A percentile compares a stretch with the other conserved stretches of the same genome.
phyloP scores from a whole-genome alignment of 2,113 vertebrate genomes.

The Neodontobutis hainanensis region DNA sequence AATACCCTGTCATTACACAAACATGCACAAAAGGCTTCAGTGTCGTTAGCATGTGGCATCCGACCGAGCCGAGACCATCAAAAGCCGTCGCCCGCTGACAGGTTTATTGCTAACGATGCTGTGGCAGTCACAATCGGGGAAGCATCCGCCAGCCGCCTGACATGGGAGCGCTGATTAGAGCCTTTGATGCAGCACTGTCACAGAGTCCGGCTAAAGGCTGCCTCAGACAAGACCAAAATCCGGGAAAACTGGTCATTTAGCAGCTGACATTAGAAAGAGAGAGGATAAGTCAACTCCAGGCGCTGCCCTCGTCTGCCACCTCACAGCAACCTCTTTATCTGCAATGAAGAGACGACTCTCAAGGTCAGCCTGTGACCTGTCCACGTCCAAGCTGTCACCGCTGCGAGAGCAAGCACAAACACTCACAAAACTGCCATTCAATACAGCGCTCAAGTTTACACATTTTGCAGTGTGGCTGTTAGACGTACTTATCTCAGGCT shows the following conservation, averaged over 20 bases:
- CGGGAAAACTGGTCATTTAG: conserved; percentile 44
- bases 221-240: conserved; percentile 30
- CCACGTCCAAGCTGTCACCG: conserved; percentile 23
- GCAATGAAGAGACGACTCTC: conserved; percentile 25
- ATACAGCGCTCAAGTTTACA: not conserved
- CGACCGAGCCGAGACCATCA: conserved; percentile 21
- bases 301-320: conserved; percentile 21
- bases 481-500: not conserved
- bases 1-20: not conserved
- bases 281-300: conserved; percentile 23
- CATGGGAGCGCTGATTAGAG: conserved; percentile 44
- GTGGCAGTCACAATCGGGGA: conserved; percentile 25
- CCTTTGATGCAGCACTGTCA: conserved; percentile 43
- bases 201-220: conserved; percentile 14
- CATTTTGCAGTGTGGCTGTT: no score
- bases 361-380: conserved; percentile 33
- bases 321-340: conserved; percentile 28
- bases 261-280: conserved; percentile 19
- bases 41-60: conserved; percentile 12
- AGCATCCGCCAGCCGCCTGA: conserved; percentile 28
- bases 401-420: not conserved
- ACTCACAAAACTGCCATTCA: not conserved
- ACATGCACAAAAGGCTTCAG: not conserved
- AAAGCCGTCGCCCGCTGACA: conserved; percentile 29
- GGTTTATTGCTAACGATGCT: conserved; percentile 36